These are phyloP conservation scores for Euura lappo DNA, from an alignment of 1,140 invertebrate genomes.

Conservation along the genomic window DNA sequence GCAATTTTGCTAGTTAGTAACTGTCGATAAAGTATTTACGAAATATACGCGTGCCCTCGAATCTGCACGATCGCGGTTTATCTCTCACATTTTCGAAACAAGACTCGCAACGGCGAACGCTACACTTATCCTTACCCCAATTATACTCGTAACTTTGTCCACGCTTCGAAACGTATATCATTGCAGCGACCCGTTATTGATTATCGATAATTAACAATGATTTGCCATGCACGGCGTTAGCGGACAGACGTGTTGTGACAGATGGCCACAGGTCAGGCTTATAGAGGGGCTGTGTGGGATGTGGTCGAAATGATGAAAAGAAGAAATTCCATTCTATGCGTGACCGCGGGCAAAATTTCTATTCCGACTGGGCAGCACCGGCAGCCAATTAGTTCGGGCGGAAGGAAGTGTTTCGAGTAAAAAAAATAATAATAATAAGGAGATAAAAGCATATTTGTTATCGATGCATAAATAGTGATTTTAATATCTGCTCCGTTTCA, in stretches of 20 bases:
- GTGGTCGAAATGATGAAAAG: conserved; percentile 6
- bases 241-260: not conserved
- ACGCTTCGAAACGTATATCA: no score
- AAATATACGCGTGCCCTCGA: not conserved
- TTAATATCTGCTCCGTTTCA: not conserved
- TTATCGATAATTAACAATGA: not conserved
- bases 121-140: no score
- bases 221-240: not conserved
- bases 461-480: no score
- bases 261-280: not conserved
- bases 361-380: not conserved
- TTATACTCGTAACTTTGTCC: no score
- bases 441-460: no score
- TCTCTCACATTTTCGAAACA: no score
- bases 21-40: not conserved
- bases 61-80: no score
- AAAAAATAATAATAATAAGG: not conserved
- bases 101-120: no score
- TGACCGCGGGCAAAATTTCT: conserved; percentile 24
- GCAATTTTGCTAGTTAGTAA: not conserved
- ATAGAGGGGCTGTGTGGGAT: not conserved
- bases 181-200: not conserved
- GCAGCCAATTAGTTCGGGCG: not conserved
- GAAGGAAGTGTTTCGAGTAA: not conserved
- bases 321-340: conserved; percentile 15